Evolutionary conservation across 2,797 vertebrate species (phyloP), one percentile per base, ranked within the genome.

Genomic region (Paramormyrops hopkinsi): DNA sequence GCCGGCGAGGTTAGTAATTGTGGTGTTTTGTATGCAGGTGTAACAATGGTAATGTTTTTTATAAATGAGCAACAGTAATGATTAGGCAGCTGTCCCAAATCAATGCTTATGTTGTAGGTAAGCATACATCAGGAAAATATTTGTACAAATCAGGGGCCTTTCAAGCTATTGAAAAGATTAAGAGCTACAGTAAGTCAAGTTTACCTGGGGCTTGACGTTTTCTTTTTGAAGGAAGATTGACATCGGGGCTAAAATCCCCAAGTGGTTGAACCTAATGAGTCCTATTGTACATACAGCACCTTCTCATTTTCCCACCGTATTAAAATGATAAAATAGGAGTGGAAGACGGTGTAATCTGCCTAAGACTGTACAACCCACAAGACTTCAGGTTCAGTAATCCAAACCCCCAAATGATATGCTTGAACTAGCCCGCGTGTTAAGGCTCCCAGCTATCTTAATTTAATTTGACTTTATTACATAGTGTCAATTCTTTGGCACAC

Each of bases 391-490:
- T 83, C 86, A 65, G 44, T 44, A 65, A 53, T 65, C 59, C 29
- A 69, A 54, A 53, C 82, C 59, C 44, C 51, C 19, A 88, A 90
- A 88, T 88, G n/a, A 90, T n/a, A 88, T 22, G 33, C 56, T 84
- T 41, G 19, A 73, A 33, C 17, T 41, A 48, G 46, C 59, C 51
- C 83, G 41, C 88, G 79, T 88, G 54, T 86, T 88, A 44, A 69
- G 69, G 41, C 86, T 83, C 76, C 87, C 46, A 44, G 82, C 82
- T 83, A 79, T 37, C 86, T 90, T 88, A 2, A 86, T 62, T 88
- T 69, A 56, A 90, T 33, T 84, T 83, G 54, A 79, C 41, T 90
- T 90, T 84, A 89, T 89, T 89, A 89, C 87, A 89, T 83, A 83
- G 69, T 88, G 53, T 88, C 87, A 84, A 65, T 88, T 84, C 79